Percentiles rank a stretch among this genome's conserved stretches.
These are phyloP conservation scores for Sarcophaga rosellei DNA, from an alignment of 2,888 invertebrate species.

Conservation along the genomic window DNA sequence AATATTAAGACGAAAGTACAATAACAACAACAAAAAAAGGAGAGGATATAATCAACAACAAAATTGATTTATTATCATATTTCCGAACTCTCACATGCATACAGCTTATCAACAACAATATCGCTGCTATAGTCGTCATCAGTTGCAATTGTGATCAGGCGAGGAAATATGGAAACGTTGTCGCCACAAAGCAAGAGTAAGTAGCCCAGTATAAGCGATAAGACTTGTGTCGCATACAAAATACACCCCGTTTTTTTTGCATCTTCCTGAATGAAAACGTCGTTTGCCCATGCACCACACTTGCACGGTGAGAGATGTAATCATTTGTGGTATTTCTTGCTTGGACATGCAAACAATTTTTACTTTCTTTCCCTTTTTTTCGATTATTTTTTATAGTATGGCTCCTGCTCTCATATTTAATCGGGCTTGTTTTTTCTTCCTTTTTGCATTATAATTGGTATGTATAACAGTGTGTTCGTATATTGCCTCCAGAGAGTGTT, in stretches of 20 bases:
- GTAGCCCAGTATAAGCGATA: conserved; percentile 36
- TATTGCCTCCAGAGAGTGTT: conserved; percentile 24
- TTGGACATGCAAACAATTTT: conserved; percentile 19
- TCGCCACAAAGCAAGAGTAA: conserved; percentile 38
- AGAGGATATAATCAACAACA: neutral
- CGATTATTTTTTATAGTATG: neutral
- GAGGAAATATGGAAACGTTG: neutral
- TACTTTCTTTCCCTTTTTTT: conserved; percentile 37
- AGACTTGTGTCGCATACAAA: conserved; percentile 35
- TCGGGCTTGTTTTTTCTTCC: neutral
- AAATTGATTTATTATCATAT: conserved; percentile 62
- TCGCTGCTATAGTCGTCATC: neutral
- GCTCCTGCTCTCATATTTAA: conserved; percentile 21
- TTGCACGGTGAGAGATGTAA: conserved; percentile 41
- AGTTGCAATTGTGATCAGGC: conserved; percentile 17
- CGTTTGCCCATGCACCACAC: conserved; percentile 19
- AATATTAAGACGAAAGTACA: neutral
- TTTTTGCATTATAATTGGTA: conserved; percentile 41
- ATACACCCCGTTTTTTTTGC: conserved; percentile 28
- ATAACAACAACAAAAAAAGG: neutral
- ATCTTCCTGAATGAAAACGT: neutral
- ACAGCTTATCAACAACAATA: conserved; percentile 39
- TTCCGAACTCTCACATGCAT: conserved; percentile 37
- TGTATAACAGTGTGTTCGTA: neutral
- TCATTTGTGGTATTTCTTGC: conserved; percentile 31